Conservation (phyloP, 2,797 vertebrate species). For the Emys orbicularis region DNA sequence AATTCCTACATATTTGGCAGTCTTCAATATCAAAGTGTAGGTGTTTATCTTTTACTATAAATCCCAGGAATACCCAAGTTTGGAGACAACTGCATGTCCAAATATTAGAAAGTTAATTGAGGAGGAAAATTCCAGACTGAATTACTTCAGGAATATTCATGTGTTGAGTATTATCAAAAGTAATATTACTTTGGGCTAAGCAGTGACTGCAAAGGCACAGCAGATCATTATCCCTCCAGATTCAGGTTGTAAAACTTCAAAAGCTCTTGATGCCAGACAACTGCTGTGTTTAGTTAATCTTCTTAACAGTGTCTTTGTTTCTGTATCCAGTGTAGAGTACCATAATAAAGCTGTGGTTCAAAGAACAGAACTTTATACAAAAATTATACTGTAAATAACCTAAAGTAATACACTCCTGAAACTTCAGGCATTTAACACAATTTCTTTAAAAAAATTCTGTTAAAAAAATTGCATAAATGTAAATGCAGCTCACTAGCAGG, state of each 20-base stretch:
- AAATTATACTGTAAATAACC: conserved; percentile 82
- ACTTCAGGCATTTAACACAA: conserved; percentile 81
- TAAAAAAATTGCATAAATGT: conserved; percentile 83
- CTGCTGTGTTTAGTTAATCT: conserved; percentile 82
- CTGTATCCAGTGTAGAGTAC: conserved; percentile 90
- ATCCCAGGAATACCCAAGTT: conserved; percentile 83
- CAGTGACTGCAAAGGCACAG: conserved; percentile 88
- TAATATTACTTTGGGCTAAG: conserved; percentile 86
- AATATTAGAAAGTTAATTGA: conserved; percentile 80
- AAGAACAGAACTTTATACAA: conserved; percentile 84
- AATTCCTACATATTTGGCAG: conserved; percentile 87
- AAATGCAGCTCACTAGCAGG: conserved; percentile 82
- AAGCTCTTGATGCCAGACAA: conserved; percentile 83
- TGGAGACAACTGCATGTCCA: conserved; percentile 80
- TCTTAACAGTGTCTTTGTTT: conserved; percentile 85
- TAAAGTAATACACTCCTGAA: conserved; percentile 82
- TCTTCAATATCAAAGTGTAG: conserved; percentile 84
- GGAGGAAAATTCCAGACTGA: conserved; percentile 79
- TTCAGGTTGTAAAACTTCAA: conserved; percentile 80
- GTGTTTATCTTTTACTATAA: conserved; percentile 80
- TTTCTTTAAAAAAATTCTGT: conserved; percentile 78
- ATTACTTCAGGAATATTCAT: conserved; percentile 80
- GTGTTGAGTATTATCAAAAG: conserved; percentile 81
- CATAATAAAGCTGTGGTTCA: conserved; percentile 88
- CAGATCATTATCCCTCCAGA: conserved; percentile 83